Base-by-base conservation (phyloP, 2,113 vertebrate genomes). In the Bostrychus sinensis region DNA sequence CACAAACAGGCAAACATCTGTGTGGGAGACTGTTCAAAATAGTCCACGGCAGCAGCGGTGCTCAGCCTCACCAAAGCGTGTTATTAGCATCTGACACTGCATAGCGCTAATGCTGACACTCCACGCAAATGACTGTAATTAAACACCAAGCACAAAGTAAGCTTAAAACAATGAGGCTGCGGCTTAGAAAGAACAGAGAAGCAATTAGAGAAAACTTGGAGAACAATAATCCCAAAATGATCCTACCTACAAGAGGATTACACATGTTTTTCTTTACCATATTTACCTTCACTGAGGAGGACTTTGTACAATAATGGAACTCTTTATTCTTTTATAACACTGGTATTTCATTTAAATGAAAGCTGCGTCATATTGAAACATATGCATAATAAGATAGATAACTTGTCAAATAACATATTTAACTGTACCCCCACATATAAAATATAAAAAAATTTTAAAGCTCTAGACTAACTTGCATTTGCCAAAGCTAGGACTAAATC, bases 61-160 rank as follows among this genome's bases (percentile, higher is more conserved):
- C 66, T 75, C 78, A 57, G 79, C 74, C 61, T 75, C 72, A 75
- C 55, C 77, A 87, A 89, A 89, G 84, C 78, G 37, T 90, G 86
- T 86, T 90, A 91, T 92, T 93, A 92, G 78, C 80, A 70, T 20
- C 82, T 70, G 78, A 89, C 84, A 77, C 78, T 3, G 57, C 59
- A n/a, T 62, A 67, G 69, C 56, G 63, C 72, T 70, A 60, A 79
- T 62, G 61, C 83, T 81, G 87, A 91, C 83, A 87, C 78, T 71
- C 75, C 57, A 58, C 56, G 41, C 71, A 88, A 90, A 91, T 92
- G 76, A 91, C 89, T 91, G 87, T 90, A 91, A 92, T 93, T 89
- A 90, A 68, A 67, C 79, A 77, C 56, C 77, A 53, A 70, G 75
- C 74, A 75, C 82, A 69, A 68, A 75, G 84, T 88, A 82, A 74